phyloP scores from a whole-genome alignment of 1,140 invertebrate genomes.

The Chironomus striatipennis region DNA sequence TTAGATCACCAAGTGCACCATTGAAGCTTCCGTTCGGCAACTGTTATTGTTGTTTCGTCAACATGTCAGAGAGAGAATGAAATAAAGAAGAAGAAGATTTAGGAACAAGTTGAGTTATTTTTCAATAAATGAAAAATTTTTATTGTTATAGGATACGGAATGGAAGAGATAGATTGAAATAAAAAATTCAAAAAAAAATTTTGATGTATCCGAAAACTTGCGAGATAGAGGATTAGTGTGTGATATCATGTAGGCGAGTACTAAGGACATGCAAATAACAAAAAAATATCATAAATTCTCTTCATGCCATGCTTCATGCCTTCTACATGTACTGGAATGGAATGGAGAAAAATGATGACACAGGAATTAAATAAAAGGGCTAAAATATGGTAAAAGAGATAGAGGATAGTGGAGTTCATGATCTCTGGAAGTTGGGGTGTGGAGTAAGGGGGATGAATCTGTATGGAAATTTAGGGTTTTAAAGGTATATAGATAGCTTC shows the following conservation, averaged over 20 bases:
- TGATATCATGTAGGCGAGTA: background rate
- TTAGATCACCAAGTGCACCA: slow-evolving; percentile 25
- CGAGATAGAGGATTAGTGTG: slow-evolving; percentile 11
- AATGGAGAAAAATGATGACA: background rate
- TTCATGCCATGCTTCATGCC: background rate
- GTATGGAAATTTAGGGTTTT: too few relatives aligned
- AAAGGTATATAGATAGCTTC: too few relatives aligned
- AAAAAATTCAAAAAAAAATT: background rate
- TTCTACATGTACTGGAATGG: too few relatives aligned
- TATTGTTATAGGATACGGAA: background rate
- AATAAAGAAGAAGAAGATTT: background rate
- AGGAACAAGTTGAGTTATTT: background rate
- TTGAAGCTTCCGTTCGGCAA: slow-evolving; percentile 21
- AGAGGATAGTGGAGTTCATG: background rate
- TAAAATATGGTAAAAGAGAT: background rate
- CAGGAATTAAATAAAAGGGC: background rate
- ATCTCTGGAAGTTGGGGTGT: background rate
- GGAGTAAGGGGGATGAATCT: background rate
- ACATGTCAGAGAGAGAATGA: background rate
- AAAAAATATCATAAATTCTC: background rate
- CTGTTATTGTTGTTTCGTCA: background rate
- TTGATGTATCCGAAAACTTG: background rate
- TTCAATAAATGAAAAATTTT: background rate
- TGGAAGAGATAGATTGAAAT: background rate
- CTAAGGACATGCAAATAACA: background rate